These are phyloP conservation scores for Elysia crispata DNA, from an alignment of 2,888 invertebrate species.

Conservation along the genomic window DNA sequence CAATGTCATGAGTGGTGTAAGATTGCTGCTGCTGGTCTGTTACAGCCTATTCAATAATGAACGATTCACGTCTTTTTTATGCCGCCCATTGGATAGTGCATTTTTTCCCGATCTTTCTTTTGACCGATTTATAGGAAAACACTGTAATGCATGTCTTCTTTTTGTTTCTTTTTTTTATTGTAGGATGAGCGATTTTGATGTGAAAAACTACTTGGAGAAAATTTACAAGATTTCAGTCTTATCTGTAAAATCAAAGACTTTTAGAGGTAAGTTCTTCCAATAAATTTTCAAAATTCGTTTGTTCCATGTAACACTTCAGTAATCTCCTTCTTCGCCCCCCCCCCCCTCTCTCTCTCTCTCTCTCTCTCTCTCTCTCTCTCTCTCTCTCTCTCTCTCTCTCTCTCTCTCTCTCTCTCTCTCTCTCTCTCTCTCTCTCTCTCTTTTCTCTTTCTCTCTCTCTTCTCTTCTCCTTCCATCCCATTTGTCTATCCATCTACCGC, in stretches of 20 bases:
- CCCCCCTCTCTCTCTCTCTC: neutral
- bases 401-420: neutral
- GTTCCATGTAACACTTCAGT: neutral
- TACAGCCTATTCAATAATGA: too few relatives aligned
- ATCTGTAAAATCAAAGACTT: constrained; percentile 87
- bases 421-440: neutral
- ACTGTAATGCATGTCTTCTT: too few relatives aligned
- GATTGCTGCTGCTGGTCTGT: too few relatives aligned
- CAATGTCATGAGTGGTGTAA: too few relatives aligned
- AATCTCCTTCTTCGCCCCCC: neutral
- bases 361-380: neutral
- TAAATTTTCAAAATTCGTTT: too few relatives aligned
- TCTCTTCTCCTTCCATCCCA: too few relatives aligned
- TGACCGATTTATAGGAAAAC: too few relatives aligned
- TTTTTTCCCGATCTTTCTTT: too few relatives aligned
- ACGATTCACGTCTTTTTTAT: too few relatives aligned
- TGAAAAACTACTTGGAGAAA: constrained; percentile 95
- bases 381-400: neutral
- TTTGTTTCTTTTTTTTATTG: constrained; percentile 51
- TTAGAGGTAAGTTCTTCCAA: constrained; percentile 81
- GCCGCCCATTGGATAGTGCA: too few relatives aligned
- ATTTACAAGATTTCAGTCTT: constrained; percentile 92
- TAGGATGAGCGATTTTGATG: constrained; percentile 92
- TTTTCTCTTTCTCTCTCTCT: neutral
- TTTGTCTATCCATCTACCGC: too few relatives aligned